A percentile compares a stretch with the other conserved stretches of the same genome.
Evolutionary conservation across 2,888 invertebrate genomes (phyloP).

Genomic region (Leptinotarsa peninsularis): DNA sequence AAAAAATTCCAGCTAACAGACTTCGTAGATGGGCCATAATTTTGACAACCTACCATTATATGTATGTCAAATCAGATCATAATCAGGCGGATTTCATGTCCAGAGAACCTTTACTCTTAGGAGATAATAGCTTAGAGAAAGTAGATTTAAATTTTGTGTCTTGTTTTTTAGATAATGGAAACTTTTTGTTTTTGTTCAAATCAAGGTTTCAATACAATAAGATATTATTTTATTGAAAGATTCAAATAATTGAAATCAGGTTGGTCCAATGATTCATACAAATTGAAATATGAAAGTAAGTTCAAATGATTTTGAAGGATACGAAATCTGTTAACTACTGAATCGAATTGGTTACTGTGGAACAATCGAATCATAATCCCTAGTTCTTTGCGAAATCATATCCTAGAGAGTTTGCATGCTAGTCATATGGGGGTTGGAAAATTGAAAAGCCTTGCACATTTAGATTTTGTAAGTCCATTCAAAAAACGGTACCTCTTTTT

Average conservation of each 20-base stretch:
- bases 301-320: conserved; percentile 20
- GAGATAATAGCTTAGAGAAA: too few relatives aligned
- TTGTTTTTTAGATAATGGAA: conserved; percentile 8
- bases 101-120: neutral
- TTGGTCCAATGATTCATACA: neutral
- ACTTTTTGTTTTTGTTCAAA: neutral
- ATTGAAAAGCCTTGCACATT: conserved; percentile 37
- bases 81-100: neutral
- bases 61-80: neutral
- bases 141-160: neutral
- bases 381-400: conserved; percentile 18
- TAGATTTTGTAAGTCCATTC: conserved; percentile 26
- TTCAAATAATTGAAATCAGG: neutral
- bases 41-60: neutral
- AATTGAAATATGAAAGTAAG: neutral
- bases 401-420: conserved; percentile 29
- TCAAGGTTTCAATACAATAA: neutral
- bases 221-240: neutral
- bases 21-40: neutral
- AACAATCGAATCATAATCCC: conserved; percentile 35
- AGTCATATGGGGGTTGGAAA: conserved; percentile 34
- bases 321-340: conserved; percentile 19
- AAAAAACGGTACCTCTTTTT: conserved; percentile 22
- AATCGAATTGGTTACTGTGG: conserved; percentile 26
- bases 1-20: neutral